Percentiles rank a stretch among this genome's conserved stretches.
phyloP scores from a whole-genome alignment of 2,797 vertebrate genomes.

The Crax fasciolata region DNA sequence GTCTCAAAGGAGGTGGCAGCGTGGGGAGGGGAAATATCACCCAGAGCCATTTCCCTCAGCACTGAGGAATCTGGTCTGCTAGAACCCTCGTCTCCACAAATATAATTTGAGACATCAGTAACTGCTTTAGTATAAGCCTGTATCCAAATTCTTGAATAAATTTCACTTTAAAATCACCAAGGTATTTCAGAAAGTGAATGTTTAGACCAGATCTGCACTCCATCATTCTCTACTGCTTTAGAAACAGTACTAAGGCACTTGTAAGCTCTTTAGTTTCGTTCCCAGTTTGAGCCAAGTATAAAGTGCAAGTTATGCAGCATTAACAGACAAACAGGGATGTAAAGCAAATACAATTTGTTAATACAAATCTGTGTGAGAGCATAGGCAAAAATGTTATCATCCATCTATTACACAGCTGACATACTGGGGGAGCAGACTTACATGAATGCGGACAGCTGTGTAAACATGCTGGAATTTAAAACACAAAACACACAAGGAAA shows the following conservation, averaged over 20 bases:
- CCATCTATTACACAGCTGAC: not conserved
- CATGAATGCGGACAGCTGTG: not conserved
- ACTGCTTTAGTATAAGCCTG: not conserved
- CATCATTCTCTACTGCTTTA: conserved; percentile 22
- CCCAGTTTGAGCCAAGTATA: not conserved
- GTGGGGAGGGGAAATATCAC: not conserved
- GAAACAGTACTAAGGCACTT: conserved; percentile 22
- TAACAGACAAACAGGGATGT: not conserved
- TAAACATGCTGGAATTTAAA: conserved; percentile 26
- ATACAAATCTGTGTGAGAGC: not conserved
- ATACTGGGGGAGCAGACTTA: not conserved
- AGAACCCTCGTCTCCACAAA: conserved; percentile 16
- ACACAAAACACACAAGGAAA: not conserved
- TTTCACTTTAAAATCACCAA: conserved; percentile 35
- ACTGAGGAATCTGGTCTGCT: not conserved
- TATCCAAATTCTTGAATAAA: conserved; percentile 46
- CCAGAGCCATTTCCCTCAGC: not conserved
- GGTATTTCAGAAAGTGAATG: not conserved
- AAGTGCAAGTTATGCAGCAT: not conserved
- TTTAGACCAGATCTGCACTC: conserved; percentile 14
- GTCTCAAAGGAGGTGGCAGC: not conserved
- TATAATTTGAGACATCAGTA: not conserved
- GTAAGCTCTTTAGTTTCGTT: conserved; percentile 2
- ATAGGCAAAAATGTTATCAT: not conserved
- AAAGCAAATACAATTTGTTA: conserved; percentile 17